phyloP scores from a whole-genome alignment of 1,140 invertebrate genomes.

The Camponotus pennsylvanicus region DNA sequence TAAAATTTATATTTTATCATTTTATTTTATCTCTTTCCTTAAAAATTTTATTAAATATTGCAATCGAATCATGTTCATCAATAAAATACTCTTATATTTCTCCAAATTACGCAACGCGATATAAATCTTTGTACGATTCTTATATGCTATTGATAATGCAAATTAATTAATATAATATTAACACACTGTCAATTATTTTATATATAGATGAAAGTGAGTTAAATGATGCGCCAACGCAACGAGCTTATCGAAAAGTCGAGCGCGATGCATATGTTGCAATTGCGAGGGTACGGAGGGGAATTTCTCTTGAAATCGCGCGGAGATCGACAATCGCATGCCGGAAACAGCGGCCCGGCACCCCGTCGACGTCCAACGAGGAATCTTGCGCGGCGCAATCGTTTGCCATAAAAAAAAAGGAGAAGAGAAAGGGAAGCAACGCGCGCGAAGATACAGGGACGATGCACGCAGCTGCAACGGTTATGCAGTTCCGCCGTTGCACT shows the following conservation, averaged over 20 bases:
- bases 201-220: not conserved
- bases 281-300: not conserved
- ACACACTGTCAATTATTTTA: too few species aligned
- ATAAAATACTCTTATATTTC: not conserved
- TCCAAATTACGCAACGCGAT: not conserved
- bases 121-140: not conserved
- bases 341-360: not conserved
- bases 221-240: not conserved
- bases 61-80: not conserved
- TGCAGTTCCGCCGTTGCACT: constrained; percentile 48
- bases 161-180: too few species aligned
- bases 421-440: constrained; percentile 23
- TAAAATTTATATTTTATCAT: too few species aligned
- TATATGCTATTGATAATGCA: not conserved
- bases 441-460: constrained; percentile 17
- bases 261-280: not conserved
- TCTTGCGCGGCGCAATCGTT: not conserved
- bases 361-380: not conserved
- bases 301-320: constrained; percentile 14
- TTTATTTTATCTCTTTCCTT: not conserved
- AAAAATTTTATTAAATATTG: not conserved
- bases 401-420: constrained; percentile 1
- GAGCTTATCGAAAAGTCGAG: constrained; percentile 21
- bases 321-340: constrained; percentile 19
- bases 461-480: constrained; percentile 37